Evolutionary conservation across 1,140 invertebrate species (phyloP).

Genomic region (Drosophila miranda): DNA sequence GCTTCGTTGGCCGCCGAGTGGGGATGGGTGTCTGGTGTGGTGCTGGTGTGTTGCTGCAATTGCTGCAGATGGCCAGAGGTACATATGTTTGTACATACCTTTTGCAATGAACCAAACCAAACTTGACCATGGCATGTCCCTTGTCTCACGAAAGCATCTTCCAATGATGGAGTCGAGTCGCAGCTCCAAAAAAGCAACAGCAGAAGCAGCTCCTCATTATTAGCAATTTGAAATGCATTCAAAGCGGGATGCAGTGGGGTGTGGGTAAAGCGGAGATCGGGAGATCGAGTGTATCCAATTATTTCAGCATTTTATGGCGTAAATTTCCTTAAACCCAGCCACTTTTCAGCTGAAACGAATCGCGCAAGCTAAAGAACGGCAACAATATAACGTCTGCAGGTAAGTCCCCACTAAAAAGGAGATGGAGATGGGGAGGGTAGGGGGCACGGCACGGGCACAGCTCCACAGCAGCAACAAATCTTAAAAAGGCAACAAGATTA

Average conservation of each 20-base stretch:
- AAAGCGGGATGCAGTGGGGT: constrained; percentile 19
- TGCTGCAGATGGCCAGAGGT: constrained; percentile 23
- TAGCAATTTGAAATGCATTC: constrained; percentile 78
- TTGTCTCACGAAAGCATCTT: constrained; percentile 77
- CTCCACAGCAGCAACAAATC: constrained; percentile 70
- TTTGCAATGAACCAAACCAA: constrained; percentile 11
- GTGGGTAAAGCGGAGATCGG: constrained; percentile 22
- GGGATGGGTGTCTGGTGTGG: constrained; percentile 4
- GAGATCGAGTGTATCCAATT: constrained; percentile 71
- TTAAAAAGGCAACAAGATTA: constrained; percentile 81
- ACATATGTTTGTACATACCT: too few relatives aligned
- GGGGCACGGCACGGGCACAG: constrained; percentile 15
- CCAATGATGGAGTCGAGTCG: constrained; percentile 30
- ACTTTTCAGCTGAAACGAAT: constrained; percentile 79
- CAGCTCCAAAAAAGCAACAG: constrained; percentile 9
- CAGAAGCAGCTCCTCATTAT: constrained; percentile 59
- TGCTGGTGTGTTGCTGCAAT: constrained; percentile 28
- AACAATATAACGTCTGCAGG: constrained; percentile 30
- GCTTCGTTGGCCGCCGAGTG: constrained; percentile 39
- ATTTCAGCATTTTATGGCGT: constrained; percentile 80
- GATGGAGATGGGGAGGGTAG: not conserved
- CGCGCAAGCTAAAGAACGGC: constrained; percentile 19
- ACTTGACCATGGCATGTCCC: constrained; percentile 55
- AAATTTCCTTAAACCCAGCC: constrained; percentile 77
- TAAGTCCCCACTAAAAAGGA: constrained; percentile 10